Percentiles rank a stretch among this genome's conserved stretches.
Conservation (phyloP, 1,140 invertebrate species). For the Antheraea mylitta region DNA sequence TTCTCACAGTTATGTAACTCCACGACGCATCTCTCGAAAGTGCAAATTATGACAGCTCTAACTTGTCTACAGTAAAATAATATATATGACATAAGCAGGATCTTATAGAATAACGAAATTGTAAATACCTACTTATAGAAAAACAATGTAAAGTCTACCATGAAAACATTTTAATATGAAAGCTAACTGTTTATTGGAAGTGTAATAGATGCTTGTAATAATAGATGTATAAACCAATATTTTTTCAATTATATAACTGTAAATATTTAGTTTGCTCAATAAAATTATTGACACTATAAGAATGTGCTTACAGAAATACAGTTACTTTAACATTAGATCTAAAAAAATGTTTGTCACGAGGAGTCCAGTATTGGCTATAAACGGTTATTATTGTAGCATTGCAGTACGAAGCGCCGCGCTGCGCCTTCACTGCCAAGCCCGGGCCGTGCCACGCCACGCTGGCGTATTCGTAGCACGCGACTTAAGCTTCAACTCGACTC, state of each 20-base stretch:
- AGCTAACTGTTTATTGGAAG: too few species aligned
- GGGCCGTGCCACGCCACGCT: slow-evolving; percentile 17
- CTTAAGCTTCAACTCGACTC: slow-evolving; percentile 1
- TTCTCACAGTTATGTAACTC: slow-evolving; percentile 33
- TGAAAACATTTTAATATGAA: not conserved
- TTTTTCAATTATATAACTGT: too few species aligned
- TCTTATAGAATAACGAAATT: not conserved
- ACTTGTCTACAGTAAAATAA: slow-evolving; percentile 5
- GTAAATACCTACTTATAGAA: not conserved
- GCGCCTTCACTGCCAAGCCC: slow-evolving; percentile 13
- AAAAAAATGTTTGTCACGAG: not conserved
- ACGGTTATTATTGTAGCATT: not conserved
- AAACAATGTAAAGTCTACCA: not conserved
- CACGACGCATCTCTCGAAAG: slow-evolving; percentile 31
- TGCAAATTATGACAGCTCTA: slow-evolving; percentile 15
- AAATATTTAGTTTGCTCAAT: too few species aligned
- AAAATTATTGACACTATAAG: too few species aligned
- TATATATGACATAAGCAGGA: not conserved
- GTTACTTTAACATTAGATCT: too few species aligned
- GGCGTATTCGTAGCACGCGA: not conserved
- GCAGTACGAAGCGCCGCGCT: not conserved
- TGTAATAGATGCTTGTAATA: too few species aligned
- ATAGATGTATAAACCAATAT: too few species aligned
- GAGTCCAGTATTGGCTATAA: not conserved
- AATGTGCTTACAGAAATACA: too few species aligned